Evolutionary conservation across 2,797 vertebrate genomes (phyloP).

Genomic region (Tauraco hartlaubi): DNA sequence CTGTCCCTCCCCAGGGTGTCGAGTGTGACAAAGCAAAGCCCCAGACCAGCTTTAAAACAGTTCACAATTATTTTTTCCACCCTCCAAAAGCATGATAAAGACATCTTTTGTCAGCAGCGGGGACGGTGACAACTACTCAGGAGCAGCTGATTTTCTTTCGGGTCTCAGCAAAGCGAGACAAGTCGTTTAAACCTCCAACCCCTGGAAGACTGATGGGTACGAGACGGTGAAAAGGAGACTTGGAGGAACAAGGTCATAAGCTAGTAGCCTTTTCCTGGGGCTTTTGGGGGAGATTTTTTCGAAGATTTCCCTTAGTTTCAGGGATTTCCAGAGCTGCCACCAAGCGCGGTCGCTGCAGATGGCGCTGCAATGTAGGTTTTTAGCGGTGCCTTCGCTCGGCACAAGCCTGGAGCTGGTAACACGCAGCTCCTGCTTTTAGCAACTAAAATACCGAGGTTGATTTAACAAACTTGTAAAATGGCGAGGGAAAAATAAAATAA

Average conservation of each 20-base stretch:
- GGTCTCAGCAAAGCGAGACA: background rate
- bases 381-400: background rate
- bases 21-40: background rate
- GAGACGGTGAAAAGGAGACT: background rate
- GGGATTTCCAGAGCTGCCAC: constrained; percentile 15
- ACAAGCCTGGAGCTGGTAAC: background rate
- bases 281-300: too few species aligned
- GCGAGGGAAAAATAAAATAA: background rate
- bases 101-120: background rate
- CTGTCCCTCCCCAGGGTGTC: accelerated
- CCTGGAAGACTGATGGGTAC: background rate
- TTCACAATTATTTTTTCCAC: background rate
- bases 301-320: accelerated
- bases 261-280: background rate
- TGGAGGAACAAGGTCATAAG: background rate
- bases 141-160: background rate
- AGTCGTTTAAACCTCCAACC: background rate
- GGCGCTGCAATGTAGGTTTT: constrained; percentile 84
- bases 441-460: constrained; percentile 45
- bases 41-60: background rate
- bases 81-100: background rate
- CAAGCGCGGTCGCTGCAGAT: constrained; percentile 80
- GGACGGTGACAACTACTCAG: background rate
- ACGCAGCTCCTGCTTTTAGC: constrained; percentile 58
- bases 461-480: constrained; percentile 72